These are phyloP conservation scores for Stomorhina lunata DNA, from an alignment of 2,888 invertebrate species.

Conservation along the genomic window DNA sequence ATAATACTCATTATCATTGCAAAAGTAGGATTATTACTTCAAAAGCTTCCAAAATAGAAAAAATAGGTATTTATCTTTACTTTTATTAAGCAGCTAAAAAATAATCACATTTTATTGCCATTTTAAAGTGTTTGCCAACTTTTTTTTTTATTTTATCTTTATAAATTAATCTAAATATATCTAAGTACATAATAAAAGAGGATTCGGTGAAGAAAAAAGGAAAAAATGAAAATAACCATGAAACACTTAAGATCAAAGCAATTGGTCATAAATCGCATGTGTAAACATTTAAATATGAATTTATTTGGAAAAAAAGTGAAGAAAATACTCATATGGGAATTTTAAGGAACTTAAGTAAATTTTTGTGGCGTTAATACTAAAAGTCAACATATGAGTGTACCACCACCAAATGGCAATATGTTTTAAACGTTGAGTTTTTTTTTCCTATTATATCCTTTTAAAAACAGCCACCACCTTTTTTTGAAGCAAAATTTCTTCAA, in stretches of 20 bases:
- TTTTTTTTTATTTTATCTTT: background rate
- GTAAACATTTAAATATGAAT: conserved; percentile 61
- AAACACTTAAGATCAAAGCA: conserved; percentile 65
- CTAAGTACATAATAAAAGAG: too few relatives aligned
- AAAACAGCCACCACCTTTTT: conserved; percentile 53
- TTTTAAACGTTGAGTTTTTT: background rate
- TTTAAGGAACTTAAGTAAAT: conserved; percentile 7
- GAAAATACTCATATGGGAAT: conserved; percentile 13
- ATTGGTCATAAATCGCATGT: conserved; percentile 63
- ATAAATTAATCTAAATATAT: background rate
- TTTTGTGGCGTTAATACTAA: background rate
- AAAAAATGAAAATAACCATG: conserved; percentile 16
- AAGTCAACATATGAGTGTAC: background rate
- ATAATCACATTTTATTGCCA: conserved; percentile 38
- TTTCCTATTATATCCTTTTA: conserved; percentile 44
- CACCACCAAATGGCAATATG: background rate
- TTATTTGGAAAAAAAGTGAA: conserved; percentile 9
- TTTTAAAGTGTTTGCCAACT: background rate
- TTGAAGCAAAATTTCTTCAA: conserved; percentile 32
- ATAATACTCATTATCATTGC: too few relatives aligned
- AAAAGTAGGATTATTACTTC: background rate
- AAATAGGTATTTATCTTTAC: background rate
- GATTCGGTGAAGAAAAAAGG: background rate
- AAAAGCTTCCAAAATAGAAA: background rate
- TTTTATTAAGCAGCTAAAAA: background rate